Conservation (phyloP, 2,113 vertebrate genomes). For the Megaleporinus macrocephalus region DNA sequence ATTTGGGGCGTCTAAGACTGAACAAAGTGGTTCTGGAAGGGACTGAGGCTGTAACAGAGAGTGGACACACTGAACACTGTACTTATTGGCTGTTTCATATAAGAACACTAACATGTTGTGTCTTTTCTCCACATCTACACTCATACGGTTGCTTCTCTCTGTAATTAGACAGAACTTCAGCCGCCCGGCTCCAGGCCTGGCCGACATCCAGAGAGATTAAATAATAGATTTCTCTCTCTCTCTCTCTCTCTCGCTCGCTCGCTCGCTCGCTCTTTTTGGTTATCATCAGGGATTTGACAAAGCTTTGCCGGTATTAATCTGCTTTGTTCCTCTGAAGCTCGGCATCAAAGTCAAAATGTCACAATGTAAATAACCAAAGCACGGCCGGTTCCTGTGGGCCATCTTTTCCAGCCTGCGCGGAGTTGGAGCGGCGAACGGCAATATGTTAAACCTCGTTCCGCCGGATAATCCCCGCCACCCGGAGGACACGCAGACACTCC, state of each 20-base stretch:
- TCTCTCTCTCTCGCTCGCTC: neutral
- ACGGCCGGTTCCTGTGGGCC: neutral
- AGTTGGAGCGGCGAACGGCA: neutral
- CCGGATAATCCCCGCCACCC: neutral
- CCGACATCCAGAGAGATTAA: neutral
- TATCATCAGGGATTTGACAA: conserved; percentile 44
- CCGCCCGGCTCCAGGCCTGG: neutral
- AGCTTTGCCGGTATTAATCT: conserved; percentile 46
- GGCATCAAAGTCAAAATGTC: conserved; percentile 28
- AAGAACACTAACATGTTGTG: too few species aligned
- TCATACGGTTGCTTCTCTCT: neutral
- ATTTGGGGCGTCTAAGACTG: too few species aligned
- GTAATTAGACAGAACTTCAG: conserved; percentile 1
- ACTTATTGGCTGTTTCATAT: too few species aligned
- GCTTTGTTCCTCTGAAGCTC: conserved; percentile 41
- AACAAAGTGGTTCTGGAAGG: too few species aligned
- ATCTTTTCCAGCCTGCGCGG: neutral
- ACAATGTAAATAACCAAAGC: neutral
- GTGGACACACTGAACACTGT: too few species aligned
- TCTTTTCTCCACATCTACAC: too few species aligned
- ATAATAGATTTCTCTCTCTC: neutral
- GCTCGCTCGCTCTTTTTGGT: neutral
- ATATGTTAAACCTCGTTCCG: neutral
- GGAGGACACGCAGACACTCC: neutral
- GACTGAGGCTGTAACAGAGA: too few species aligned